Evolutionary conservation across 1,140 invertebrate genomes (phyloP), one percentile per base, ranked within the genome.

Genomic region (Muscidifurax raptorellus): DNA sequence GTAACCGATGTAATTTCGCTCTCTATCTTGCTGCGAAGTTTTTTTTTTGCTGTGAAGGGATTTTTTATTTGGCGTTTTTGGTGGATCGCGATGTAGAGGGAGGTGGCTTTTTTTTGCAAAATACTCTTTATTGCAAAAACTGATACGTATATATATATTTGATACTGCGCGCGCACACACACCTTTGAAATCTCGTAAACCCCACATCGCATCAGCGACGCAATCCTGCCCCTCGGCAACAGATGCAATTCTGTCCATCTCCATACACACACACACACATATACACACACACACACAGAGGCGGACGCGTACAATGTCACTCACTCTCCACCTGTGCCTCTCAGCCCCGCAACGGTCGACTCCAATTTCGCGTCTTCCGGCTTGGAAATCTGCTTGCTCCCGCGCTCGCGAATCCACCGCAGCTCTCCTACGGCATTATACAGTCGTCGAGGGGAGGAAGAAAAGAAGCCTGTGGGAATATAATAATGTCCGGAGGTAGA

Each of bases 1-100:
- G 66, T 69, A 69, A 69, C 25, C 66, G 66, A 69, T 69, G 66
- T 69, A 69, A 69, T 69, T 69, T 69, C 52, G 18, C 36, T 10
- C 36, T 40, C 32, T 36, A 0, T 40, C 12, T n/a, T n/a, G 1
- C 64, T n/a, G 64, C 22, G 7, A 27, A 7, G 10, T 6, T n/a
- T 69, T 28, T 69, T 28, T 28, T 52, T 52, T 18, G 1, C 18
- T 12, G n/a, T n/a, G 47, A 22, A 15, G 2, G 28, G 28, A 25
- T 72, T 72, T 72, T 72, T 36, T 15, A 32, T 72, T 71, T 40
- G 40, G 4, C 40, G 40, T 40, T 52, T 52, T 52, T 1, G 47
- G 47, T 4, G 15, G 47, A 52, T 18, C 47, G 0, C 13, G 47
- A 52, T 52, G 47, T 18, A 52, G 18, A 18, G 22, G 52, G 7